These are phyloP conservation scores for Gambusia affinis DNA, from an alignment of 2,113 vertebrate species.

Conservation along the genomic window DNA sequence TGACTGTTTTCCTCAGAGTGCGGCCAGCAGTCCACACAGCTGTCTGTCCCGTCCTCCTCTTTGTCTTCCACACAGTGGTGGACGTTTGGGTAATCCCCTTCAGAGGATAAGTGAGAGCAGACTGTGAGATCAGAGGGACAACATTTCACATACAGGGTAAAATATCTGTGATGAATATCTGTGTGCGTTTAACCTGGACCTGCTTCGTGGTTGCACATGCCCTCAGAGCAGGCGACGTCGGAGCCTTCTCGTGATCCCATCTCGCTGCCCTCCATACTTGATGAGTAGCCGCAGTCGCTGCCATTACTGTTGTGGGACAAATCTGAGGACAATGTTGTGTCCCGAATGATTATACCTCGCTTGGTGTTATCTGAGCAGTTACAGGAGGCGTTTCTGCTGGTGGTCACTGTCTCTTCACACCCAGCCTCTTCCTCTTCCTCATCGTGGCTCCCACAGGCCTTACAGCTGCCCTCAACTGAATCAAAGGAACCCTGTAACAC, in stretches of 20 bases:
- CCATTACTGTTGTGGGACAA: slow-evolving; percentile 88
- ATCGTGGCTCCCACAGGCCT: slow-evolving; percentile 83
- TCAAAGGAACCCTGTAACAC: slow-evolving; percentile 81
- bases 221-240: slow-evolving; percentile 94
- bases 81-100: slow-evolving; percentile 85
- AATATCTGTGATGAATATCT: neutral
- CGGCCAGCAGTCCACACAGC: slow-evolving; percentile 94
- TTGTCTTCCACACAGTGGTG: slow-evolving; percentile 89
- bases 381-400: slow-evolving; percentile 85
- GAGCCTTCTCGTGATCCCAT: slow-evolving; percentile 92
- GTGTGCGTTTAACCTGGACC: slow-evolving; percentile 75
- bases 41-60: slow-evolving; percentile 89
- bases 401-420: slow-evolving; percentile 84
- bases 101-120: slow-evolving; percentile 18
- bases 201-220: slow-evolving; percentile 95
- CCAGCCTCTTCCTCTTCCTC: slow-evolving; percentile 65
- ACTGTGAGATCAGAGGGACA: neutral
- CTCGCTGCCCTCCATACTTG: slow-evolving; percentile 96
- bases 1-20: slow-evolving; percentile 86
- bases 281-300: slow-evolving; percentile 96
- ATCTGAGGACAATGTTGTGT: slow-evolving; percentile 68
- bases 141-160: too few species aligned
- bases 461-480: slow-evolving; percentile 85
- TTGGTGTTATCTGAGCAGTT: slow-evolving; percentile 86
- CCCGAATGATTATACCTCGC: slow-evolving; percentile 80